phyloP scores from a whole-genome alignment of 2,797 vertebrate species.

The Crotalus adamanteus region DNA sequence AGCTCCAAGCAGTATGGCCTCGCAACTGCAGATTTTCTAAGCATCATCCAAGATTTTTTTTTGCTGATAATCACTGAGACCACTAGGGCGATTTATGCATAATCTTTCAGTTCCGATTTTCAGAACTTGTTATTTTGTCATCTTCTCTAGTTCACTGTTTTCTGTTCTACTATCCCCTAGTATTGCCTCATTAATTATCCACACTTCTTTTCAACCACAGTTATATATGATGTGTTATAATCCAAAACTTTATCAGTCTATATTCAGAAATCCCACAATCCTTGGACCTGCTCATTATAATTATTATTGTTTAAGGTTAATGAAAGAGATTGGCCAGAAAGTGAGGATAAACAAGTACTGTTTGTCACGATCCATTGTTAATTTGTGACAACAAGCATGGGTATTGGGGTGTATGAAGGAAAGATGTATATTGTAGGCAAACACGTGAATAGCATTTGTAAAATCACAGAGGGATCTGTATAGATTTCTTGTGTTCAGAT shows the following conservation, averaged over 20 bases:
- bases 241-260: background rate
- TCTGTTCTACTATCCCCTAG: background rate
- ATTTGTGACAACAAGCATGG: background rate
- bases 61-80: background rate
- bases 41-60: background rate
- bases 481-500: background rate
- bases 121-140: background rate
- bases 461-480: background rate
- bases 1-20: background rate
- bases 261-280: background rate
- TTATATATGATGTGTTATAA: background rate
- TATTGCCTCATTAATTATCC: background rate
- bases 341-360: background rate
- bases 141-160: background rate
- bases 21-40: background rate
- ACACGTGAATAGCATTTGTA: background rate
- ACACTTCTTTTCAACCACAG: background rate
- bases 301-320: background rate
- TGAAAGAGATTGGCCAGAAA: background rate
- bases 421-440: background rate
- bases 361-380: background rate
- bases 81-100: background rate
- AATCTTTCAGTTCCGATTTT: background rate
- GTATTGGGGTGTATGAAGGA: background rate
- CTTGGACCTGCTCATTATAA: background rate